phyloP scores from a whole-genome alignment of 37 sponge, comb jelly and placozoan genomes.

The Amphimedon queenslandica region DNA sequence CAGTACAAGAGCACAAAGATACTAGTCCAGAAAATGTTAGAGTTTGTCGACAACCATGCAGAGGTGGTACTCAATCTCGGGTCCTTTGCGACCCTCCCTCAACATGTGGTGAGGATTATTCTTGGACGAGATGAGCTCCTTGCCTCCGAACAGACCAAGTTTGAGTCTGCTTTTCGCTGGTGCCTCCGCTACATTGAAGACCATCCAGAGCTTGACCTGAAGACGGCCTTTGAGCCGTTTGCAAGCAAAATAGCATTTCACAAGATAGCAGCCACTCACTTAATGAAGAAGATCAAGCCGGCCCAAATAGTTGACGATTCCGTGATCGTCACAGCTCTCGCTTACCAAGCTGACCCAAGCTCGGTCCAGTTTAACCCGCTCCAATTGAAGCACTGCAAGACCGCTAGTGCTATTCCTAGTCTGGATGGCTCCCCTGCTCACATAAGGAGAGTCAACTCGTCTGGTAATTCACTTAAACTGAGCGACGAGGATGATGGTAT shows the following conservation, averaged over 20 bases:
- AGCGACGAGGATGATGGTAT: background rate
- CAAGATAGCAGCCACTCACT: conserved; percentile 71
- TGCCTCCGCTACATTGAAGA: conserved; percentile 26
- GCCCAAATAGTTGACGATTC: conserved; percentile 68
- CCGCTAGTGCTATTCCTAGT: background rate
- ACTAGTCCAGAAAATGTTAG: conserved; percentile 81
- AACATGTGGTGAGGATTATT: conserved; percentile 85
- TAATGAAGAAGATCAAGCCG: conserved; percentile 89
- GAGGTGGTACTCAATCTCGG: conserved; percentile 68
- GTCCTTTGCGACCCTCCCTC: conserved; percentile 71
- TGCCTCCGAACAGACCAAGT: conserved; percentile 75
- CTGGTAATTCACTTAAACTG: background rate
- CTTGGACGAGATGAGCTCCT: conserved; percentile 80
- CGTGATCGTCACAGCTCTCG: conserved; percentile 83
- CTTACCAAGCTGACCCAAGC: conserved; percentile 89
- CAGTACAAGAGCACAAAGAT: conserved; percentile 90
- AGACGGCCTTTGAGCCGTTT: conserved; percentile 78
- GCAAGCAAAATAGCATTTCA: conserved; percentile 73
- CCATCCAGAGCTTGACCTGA: conserved; percentile 20
- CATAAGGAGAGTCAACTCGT: conserved; percentile 29
- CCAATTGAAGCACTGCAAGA: background rate
- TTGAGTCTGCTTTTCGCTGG: conserved; percentile 81
- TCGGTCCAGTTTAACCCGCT: conserved; percentile 46
- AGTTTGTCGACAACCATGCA: conserved; percentile 87
- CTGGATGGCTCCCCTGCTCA: background rate